Evolutionary conservation across 2,888 invertebrate genomes (phyloP), one percentile per base, ranked within the genome.

Genomic region (Macaria notata): DNA sequence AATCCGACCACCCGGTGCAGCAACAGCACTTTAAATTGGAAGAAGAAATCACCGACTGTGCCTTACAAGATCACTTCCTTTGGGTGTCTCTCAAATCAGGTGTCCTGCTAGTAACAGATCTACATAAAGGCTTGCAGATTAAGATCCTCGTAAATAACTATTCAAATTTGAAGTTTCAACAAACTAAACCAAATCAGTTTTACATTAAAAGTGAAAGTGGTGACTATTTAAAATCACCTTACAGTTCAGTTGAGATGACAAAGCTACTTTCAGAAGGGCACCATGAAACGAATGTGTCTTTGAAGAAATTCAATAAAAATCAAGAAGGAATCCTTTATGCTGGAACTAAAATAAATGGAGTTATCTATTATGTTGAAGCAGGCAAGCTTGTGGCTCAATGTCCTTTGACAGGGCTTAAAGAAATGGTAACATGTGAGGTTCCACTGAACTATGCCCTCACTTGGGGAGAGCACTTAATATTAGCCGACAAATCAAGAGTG

Each of bases 181-280:
- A 64, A 60, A 68, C 61, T 4, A 36, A 36, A 36, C 33, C 33
- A 4, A 36, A 36, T 36, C 33, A 36, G 4, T 36, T 36, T 36
- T 62, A 76, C 60, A 70, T 91, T 36, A 64, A 81, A 9, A 89
- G 83, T 70, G 83, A 86, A 70, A 78, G 83, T 73, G 84, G 85
- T 19, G 88, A 89, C 65, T 72, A 69, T 6, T 77, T 86, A 42
- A 45, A 60, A 9, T 61, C 66, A 31, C 75, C 83, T 29, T 71
- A 71, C 45, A 68, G 62, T 30, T 56, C 64, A 29, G 64, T 76
- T 49, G 78, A 83, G 38, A 54, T 90, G 33, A 53, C 63, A 42
- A 55, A 68, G 45, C 73, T 76, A 62, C 68, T 86, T 41, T 56
- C 57, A 31, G 70, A 74, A 47, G 74, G 72, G 43, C 46, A 64